Evolutionary conservation across 2,797 vertebrate species (phyloP), one percentile per base, ranked within the genome.

Genomic region (Parotocinclus haroldoi): DNA sequence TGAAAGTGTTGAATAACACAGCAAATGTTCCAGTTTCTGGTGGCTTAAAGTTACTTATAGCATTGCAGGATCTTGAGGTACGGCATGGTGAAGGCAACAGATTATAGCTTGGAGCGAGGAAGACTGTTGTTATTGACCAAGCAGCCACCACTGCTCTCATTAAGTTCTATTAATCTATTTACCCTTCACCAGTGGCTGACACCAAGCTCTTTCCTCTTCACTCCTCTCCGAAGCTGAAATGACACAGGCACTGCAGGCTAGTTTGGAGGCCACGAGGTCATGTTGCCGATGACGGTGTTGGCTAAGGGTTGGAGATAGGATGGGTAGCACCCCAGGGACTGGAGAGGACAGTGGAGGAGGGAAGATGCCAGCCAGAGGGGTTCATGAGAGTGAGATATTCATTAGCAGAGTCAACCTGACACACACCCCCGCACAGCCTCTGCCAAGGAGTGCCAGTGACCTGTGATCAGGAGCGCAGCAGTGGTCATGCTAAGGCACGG

Each of bases 331-430:
- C 39, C 54, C 46, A 17, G 72, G 72, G 63, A 17, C 38, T 44
- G 57, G 39, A 57, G 66, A 46, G 63, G 36, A 75, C 51, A 69
- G 53, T 8, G 69, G 44, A 65, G 80, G 81, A 82, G 86, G 83
- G 83, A 75, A 76, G 80, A 77, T 82, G 79, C 80, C 78, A 78
- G 86, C 87, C 77, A 81, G 82, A 54, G 75, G 84, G 84, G 87
- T 55, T 65, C 63, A 56, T 45, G 53, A 56, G 42, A 56, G 85
- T 86, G 87, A 91, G 87, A 88, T 85, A 86, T 92, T 91, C 88
- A 91, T 92, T 92, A 92, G 87, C 82, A 82, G 85, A 91, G 87
- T 86, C 85, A 86, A 91, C 87, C 85, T 89, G 89, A 91, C 85
- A 89, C 86, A 89, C 85, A 87, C 88, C 82, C 79, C 82, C 76